Evolutionary conservation across 1,140 invertebrate genomes (phyloP).

Genomic region (Drosophila auraria): DNA sequence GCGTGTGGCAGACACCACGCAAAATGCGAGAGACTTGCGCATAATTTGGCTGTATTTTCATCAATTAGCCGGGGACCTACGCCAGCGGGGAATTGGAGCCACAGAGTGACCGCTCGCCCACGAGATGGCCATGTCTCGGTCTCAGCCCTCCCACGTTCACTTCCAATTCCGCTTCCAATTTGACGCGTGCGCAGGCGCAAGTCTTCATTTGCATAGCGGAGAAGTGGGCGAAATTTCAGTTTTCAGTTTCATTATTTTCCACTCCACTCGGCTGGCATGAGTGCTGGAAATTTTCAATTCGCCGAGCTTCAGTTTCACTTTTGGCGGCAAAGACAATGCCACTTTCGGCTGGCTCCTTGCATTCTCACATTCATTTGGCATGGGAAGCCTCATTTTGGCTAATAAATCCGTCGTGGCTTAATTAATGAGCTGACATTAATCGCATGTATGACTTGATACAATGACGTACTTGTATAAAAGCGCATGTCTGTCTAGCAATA

Average conservation of each 20-base stretch:
- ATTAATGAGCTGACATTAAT: constrained; percentile 9
- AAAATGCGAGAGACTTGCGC: constrained; percentile 35
- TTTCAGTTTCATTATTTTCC: constrained; percentile 9
- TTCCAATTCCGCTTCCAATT: constrained; percentile 31
- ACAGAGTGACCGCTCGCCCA: constrained; percentile 42
- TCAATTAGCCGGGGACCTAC: constrained; percentile 36
- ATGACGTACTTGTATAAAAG: background rate
- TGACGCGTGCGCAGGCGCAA: constrained; percentile 49
- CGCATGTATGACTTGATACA: background rate
- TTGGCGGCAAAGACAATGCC: constrained; percentile 14
- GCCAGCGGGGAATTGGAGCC: background rate
- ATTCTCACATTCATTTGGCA: constrained; percentile 14
- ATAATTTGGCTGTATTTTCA: constrained; percentile 28
- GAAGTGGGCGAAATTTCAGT: constrained; percentile 31
- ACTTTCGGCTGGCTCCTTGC: background rate
- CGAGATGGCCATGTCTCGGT: constrained; percentile 23
- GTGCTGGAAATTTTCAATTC: constrained; percentile 22
- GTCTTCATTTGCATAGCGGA: constrained; percentile 38
- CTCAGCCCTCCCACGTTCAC: constrained; percentile 20
- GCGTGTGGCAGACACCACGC: constrained; percentile 28
- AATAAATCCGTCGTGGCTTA: constrained; percentile 13
- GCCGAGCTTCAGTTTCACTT: constrained; percentile 26
- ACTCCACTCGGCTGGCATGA: constrained; percentile 5
- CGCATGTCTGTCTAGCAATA: background rate
- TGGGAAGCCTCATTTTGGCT: constrained; percentile 3